Evolutionary conservation across 2,113 vertebrate species (phyloP).

Genomic region (Sebastes schlegelii): DNA sequence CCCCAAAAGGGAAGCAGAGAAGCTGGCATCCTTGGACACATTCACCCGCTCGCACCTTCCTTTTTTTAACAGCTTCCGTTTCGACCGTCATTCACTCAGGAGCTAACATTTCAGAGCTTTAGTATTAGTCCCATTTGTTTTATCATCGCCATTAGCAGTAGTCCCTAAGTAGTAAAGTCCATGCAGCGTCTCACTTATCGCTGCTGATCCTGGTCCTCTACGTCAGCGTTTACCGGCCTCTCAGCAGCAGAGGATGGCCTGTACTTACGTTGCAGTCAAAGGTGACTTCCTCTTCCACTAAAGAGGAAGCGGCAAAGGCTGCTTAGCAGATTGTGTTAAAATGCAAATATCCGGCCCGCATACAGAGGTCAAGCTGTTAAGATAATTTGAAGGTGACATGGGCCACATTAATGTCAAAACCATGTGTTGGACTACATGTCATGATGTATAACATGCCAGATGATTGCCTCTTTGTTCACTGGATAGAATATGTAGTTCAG

Average conservation of each 20-base stretch:
- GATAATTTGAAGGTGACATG: neutral
- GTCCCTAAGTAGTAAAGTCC: neutral
- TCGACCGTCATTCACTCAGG: neutral
- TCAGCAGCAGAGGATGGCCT: conserved; percentile 1
- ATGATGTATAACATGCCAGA: neutral
- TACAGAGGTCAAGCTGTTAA: conserved; percentile 20
- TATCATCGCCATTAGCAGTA: neutral
- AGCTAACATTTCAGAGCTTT: conserved; percentile 4
- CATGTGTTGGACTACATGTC: conserved; percentile 14
- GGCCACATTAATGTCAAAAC: conserved; percentile 20
- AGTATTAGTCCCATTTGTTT: conserved; percentile 7
- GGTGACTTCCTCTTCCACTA: conserved; percentile 46
- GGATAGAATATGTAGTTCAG: neutral
- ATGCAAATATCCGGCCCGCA: conserved; percentile 49
- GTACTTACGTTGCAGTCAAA: conserved; percentile 1
- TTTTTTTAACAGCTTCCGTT: neutral
- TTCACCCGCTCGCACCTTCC: conserved; percentile 32
- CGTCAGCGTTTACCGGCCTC: conserved; percentile 1
- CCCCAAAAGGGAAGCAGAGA: conserved; percentile 52
- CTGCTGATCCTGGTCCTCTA: conserved; percentile 3
- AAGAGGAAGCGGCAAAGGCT: conserved; percentile 34
- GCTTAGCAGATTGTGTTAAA: conserved; percentile 19
- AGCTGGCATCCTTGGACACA: conserved; percentile 45
- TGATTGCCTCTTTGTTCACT: conserved; percentile 13
- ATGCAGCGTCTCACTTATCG: neutral